Percentiles rank a stretch among this genome's conserved stretches.
Conservation (phyloP, 2,797 vertebrate genomes). For the Bradypodion ventrale region DNA sequence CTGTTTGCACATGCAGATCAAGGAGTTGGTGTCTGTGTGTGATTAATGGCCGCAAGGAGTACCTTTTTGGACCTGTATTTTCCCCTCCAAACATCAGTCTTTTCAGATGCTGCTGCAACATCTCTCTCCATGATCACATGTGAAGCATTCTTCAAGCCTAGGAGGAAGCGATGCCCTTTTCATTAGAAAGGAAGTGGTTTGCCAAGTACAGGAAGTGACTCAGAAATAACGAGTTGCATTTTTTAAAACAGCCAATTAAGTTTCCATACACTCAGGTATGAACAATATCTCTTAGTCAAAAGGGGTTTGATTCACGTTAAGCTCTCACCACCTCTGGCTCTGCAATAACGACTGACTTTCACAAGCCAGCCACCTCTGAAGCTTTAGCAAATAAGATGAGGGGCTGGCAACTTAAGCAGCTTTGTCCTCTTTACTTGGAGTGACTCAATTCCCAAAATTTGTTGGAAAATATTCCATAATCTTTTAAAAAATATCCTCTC, state of each 20-base stretch:
- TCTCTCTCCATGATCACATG: not conserved
- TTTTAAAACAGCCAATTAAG: not conserved
- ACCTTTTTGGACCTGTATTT: too few species aligned
- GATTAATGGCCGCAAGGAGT: too few species aligned
- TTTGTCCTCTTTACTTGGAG: not conserved
- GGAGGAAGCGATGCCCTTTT: not conserved
- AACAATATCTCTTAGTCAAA: not conserved
- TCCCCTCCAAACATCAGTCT: too few species aligned
- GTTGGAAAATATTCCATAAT: too few species aligned
- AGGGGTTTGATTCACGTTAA: not conserved
- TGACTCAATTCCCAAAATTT: too few species aligned
- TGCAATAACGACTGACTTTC: too few species aligned
- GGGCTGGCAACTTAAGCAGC: too few species aligned
- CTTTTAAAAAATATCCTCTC: too few species aligned
- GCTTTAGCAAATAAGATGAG: not conserved
- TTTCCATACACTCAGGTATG: not conserved
- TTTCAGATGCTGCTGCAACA: not conserved
- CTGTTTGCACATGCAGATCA: too few species aligned
- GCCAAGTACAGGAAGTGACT: not conserved
- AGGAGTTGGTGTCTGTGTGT: not conserved
- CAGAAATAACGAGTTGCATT: accelerated
- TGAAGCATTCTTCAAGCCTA: too few species aligned
- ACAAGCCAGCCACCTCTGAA: not conserved
- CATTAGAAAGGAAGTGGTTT: not conserved
- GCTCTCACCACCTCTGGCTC: not conserved